phyloP scores from a whole-genome alignment of 2,113 vertebrate genomes.

The Macrotis lagotis region DNA sequence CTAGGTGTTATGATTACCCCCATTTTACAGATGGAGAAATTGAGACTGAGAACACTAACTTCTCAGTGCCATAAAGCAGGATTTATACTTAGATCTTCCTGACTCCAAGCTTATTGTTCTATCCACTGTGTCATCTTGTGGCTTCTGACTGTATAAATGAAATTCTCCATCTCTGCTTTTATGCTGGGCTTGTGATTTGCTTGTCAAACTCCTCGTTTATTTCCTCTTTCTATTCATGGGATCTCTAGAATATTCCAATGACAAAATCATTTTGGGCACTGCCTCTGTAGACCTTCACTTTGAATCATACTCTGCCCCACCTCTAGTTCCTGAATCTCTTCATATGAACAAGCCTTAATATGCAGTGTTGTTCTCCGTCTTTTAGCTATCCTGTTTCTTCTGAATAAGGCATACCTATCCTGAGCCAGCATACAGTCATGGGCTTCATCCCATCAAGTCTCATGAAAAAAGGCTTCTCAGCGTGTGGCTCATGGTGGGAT shows the following conservation, averaged over 20 bases:
- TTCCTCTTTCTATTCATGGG: background rate
- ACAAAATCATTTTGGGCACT: background rate
- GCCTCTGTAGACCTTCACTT: background rate
- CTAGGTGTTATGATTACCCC: background rate
- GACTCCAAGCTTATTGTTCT: too few relatives aligned
- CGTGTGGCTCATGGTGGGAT: background rate
- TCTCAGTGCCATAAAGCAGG: background rate
- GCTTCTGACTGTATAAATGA: background rate
- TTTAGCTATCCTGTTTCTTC: background rate
- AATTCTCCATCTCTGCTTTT: background rate
- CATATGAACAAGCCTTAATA: background rate
- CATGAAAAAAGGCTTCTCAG: too few relatives aligned
- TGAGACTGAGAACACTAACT: background rate
- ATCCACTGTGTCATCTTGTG: background rate
- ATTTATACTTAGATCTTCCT: background rate
- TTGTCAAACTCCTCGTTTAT: background rate
- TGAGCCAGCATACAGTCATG: background rate
- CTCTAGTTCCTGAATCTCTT: background rate
- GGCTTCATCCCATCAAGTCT: background rate
- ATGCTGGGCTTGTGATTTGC: background rate
- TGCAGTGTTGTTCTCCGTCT: background rate
- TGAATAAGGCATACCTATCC: background rate
- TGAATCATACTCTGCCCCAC: background rate
- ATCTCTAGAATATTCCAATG: background rate
- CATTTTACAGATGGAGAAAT: background rate